These are phyloP conservation scores for Ictidomys tridecemlineatus DNA, from an alignment of 2,113 vertebrate species.

Conservation along the genomic window DNA sequence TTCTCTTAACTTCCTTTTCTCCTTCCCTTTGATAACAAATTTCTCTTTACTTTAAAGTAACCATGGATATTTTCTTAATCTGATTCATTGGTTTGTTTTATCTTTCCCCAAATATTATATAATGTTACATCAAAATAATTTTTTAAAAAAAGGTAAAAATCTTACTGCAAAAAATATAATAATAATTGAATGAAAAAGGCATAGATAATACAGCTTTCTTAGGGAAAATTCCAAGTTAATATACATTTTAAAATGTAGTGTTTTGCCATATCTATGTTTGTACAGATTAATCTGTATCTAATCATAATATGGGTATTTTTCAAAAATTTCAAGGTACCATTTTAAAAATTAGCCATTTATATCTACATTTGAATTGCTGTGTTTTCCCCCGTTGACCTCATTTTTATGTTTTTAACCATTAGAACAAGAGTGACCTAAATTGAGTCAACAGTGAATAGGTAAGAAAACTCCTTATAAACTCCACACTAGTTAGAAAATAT, in stretches of 20 bases:
- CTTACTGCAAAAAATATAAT: too few relatives aligned
- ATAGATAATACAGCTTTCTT: not conserved
- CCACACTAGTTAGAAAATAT: not conserved
- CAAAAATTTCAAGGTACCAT: not conserved
- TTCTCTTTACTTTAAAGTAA: slow-evolving; percentile 31
- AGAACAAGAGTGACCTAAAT: not conserved
- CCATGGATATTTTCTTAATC: not conserved
- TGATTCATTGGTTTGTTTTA: slow-evolving; percentile 12
- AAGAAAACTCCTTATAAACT: not conserved
- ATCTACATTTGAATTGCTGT: not conserved
- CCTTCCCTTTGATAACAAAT: not conserved
- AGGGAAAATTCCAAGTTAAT: not conserved
- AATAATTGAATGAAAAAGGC: not conserved
- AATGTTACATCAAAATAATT: slow-evolving; percentile 13
- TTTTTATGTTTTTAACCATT: not conserved
- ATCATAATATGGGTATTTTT: not conserved
- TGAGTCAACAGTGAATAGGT: not conserved
- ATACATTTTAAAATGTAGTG: not conserved
- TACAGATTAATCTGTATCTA: not conserved
- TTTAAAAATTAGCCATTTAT: not conserved
- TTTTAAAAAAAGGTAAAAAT: not conserved
- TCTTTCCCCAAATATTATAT: not conserved
- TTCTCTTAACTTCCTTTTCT: not conserved
- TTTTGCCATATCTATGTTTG: not conserved
- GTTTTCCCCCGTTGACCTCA: not conserved